These are phyloP conservation scores for Chymomyza costata DNA, from an alignment of 1,140 invertebrate genomes.

Conservation along the genomic window DNA sequence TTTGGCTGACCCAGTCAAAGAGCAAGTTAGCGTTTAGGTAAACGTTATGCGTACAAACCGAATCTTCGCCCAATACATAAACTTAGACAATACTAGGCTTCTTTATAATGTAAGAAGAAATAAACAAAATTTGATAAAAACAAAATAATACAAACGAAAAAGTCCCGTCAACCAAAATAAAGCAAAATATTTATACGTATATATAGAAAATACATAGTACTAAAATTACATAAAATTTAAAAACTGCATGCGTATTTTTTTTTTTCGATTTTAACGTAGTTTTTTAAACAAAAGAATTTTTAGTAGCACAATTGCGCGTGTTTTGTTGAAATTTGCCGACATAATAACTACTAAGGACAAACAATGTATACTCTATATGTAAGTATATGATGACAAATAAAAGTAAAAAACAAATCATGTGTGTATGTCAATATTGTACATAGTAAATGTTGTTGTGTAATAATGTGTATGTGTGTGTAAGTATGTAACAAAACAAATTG, in stretches of 20 bases:
- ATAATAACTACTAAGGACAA: too few relatives aligned
- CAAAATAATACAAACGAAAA: constrained; percentile 39
- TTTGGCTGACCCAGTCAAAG: too few relatives aligned
- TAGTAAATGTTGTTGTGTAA: too few relatives aligned
- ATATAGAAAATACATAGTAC: constrained; percentile 39
- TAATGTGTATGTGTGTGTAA: too few relatives aligned
- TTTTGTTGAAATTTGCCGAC: too few relatives aligned
- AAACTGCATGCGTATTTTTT: constrained; percentile 72
- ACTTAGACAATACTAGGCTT: constrained; percentile 36
- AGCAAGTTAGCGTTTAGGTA: too few relatives aligned
- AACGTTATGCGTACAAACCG: too few relatives aligned
- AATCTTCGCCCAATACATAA: constrained; percentile 9
- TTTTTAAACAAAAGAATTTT: not conserved
- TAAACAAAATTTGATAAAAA: constrained; percentile 52
- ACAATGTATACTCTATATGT: constrained; percentile 26
- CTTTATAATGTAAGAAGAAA: constrained; percentile 45
- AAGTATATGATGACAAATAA: constrained; percentile 21
- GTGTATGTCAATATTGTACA: too few relatives aligned
- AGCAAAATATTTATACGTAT: constrained; percentile 47
- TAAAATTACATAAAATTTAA: constrained; percentile 65
- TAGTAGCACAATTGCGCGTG: too few relatives aligned
- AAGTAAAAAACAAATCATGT: constrained; percentile 32
- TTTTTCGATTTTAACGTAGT: constrained; percentile 7
- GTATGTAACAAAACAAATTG: too few relatives aligned
- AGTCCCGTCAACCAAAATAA: constrained; percentile 75